Evolutionary conservation across 2,113 vertebrate genomes (phyloP).

Genomic region (Cottus gobio): DNA sequence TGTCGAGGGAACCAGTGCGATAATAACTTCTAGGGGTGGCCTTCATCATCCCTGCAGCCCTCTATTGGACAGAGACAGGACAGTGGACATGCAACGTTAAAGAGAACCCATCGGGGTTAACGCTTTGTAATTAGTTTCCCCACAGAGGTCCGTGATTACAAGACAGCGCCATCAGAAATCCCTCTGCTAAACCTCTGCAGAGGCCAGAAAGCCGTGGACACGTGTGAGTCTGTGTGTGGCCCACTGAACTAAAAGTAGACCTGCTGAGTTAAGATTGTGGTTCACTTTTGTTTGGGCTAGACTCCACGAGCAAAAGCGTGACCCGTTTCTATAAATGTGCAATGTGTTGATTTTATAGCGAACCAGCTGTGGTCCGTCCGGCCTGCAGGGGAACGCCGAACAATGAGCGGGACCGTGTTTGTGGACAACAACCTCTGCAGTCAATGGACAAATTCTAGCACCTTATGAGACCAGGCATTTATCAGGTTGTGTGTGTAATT

Average conservation of each 20-base stretch:
- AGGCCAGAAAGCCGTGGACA: slow-evolving; percentile 57
- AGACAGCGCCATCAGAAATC: slow-evolving; percentile 56
- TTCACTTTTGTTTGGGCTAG: slow-evolving; percentile 44
- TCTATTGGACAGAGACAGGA: background rate
- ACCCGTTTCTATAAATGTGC: slow-evolving; percentile 34
- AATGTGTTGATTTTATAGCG: slow-evolving; percentile 29
- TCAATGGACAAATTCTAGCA: slow-evolving; percentile 59
- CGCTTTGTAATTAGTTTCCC: slow-evolving; percentile 73
- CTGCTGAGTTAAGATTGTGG: slow-evolving; percentile 55
- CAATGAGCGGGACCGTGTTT: slow-evolving; percentile 44
- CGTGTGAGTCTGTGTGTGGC: slow-evolving; percentile 67
- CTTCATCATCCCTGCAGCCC: background rate
- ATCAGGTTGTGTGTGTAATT: slow-evolving; percentile 44
- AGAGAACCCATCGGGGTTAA: slow-evolving; percentile 7
- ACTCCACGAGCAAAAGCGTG: slow-evolving; percentile 18
- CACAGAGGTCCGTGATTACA: slow-evolving; percentile 63
- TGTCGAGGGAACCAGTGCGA: background rate
- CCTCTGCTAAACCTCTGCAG: slow-evolving; percentile 42
- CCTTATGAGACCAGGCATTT: slow-evolving; percentile 65
- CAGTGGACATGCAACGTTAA: background rate
- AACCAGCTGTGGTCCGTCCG: slow-evolving; percentile 11
- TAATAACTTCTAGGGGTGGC: background rate
- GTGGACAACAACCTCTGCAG: slow-evolving; percentile 40
- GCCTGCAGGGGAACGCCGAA: slow-evolving; percentile 27
- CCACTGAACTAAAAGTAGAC: slow-evolving; percentile 61